Conservation (phyloP, 2,888 invertebrate genomes). For the Mellilla xanthometata region DNA sequence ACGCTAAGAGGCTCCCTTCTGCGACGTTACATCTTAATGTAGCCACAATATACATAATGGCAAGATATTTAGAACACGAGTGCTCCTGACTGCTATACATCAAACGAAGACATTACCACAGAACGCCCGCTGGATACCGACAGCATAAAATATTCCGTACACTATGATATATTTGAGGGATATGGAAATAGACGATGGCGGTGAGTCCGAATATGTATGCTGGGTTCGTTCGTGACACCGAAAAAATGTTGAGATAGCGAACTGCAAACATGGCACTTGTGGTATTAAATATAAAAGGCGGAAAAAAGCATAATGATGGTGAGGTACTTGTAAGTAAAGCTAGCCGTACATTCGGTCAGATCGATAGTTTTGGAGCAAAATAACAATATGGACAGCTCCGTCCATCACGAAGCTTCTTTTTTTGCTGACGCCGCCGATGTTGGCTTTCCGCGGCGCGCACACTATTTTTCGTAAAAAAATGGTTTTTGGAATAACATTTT, state of each 20-base stretch:
- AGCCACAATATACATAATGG: slow-evolving; percentile 81
- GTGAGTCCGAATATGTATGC: slow-evolving; percentile 73
- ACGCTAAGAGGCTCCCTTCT: slow-evolving; percentile 75
- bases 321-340: slow-evolving; percentile 17
- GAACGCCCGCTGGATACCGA: slow-evolving; percentile 79
- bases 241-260: slow-evolving; percentile 67
- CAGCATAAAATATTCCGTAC: slow-evolving; percentile 80
- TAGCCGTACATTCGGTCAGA: slow-evolving; percentile 20
- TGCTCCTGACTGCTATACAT: slow-evolving; percentile 81
- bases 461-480: slow-evolving; percentile 16
- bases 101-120: slow-evolving; percentile 81
- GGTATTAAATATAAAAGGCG: slow-evolving; percentile 40
- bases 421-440: slow-evolving; percentile 29
- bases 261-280: slow-evolving; percentile 48
- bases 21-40: slow-evolving; percentile 78
- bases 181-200: slow-evolving; percentile 71
- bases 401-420: slow-evolving; percentile 25
- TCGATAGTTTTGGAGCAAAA: slow-evolving; percentile 31
- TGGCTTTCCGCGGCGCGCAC: slow-evolving; percentile 18
- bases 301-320: too few relatives aligned
- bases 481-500: slow-evolving; percentile 16
- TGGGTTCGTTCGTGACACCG: slow-evolving; percentile 63
- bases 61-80: slow-evolving; percentile 81
- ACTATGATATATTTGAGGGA: slow-evolving; percentile 80
- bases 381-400: slow-evolving; percentile 28